Evolutionary conservation across 2,797 vertebrate genomes (phyloP).

Genomic region (Xenops minutus): DNA sequence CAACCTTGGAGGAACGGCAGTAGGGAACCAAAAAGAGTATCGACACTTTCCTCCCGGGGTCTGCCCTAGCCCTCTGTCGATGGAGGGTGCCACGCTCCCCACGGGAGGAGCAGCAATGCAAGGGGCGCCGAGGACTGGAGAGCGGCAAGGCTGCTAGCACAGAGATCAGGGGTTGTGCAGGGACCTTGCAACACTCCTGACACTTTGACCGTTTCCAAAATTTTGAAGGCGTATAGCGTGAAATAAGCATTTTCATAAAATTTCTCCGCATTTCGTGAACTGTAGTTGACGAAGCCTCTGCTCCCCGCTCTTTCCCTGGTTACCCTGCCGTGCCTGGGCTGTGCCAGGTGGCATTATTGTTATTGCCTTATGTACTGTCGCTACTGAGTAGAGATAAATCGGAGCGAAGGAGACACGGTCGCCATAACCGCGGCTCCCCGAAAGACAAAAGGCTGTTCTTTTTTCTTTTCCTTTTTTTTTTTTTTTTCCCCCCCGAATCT

Average conservation of each 20-base stretch:
- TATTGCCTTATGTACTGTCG: not conserved
- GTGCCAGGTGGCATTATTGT: not conserved
- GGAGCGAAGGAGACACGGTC: not conserved
- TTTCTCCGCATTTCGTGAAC: not conserved
- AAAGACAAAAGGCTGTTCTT: not conserved
- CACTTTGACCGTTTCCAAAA: not conserved
- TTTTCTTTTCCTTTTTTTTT: no score
- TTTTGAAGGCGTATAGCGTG: no score
- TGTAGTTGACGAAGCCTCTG: not conserved
- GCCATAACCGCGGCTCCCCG: not conserved
- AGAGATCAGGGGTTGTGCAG: not conserved
- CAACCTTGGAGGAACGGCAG: not conserved
- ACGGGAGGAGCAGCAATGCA: no score
- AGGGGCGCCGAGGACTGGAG: rapidly evolving
- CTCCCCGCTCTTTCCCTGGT: not conserved
- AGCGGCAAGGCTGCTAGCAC: not conserved
- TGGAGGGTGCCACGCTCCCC: not conserved
- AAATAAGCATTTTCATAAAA: not conserved
- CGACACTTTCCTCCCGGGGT: not conserved
- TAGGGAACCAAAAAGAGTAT: not conserved
- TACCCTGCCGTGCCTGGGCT: not conserved
- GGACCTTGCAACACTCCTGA: not conserved
- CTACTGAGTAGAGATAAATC: not conserved
- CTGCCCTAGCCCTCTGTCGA: not conserved
- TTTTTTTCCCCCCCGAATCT: rapidly evolving